phyloP scores from a whole-genome alignment of 37 sponge, comb jelly and placozoan genomes.

The Agelas oroides region DNA sequence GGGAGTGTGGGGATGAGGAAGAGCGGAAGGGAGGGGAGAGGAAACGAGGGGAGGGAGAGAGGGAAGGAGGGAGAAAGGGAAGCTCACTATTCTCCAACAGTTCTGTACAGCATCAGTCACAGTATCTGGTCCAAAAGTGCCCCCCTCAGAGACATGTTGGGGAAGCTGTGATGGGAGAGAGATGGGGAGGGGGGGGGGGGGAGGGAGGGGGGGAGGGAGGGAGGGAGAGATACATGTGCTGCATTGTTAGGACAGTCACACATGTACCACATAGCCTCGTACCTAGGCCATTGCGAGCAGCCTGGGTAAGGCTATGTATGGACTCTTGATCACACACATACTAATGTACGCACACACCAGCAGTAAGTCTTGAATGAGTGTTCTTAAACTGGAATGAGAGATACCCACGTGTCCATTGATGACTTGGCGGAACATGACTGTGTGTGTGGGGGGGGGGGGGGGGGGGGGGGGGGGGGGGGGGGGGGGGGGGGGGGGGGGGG shows the following conservation, averaged over 20 bases:
- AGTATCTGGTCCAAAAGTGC: constrained; percentile 22
- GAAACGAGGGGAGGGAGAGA: not conserved
- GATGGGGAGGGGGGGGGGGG: no score
- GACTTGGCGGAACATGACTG: constrained; percentile 53
- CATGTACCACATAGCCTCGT: no score
- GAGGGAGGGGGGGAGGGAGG: no score
- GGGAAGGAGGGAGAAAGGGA: no score
- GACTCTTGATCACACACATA: no score
- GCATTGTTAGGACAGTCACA: no score
- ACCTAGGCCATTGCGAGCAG: no score
- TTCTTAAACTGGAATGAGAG: constrained; percentile 16
- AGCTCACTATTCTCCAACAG: constrained; percentile 56
- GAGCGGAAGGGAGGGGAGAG: not conserved
- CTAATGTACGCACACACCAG: constrained; percentile 41
- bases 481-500: no score
- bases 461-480: no score
- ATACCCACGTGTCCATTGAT: constrained; percentile 25
- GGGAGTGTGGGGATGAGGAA: not conserved
- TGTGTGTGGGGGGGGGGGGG: no score
- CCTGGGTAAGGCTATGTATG: no score
- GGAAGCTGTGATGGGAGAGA: constrained; percentile 35
- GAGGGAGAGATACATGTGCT: no score
- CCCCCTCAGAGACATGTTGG: constrained; percentile 48
- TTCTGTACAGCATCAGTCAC: constrained; percentile 38
- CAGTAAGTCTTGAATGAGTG: constrained; percentile 47